A percentile compares a stretch with the other conserved stretches of the same genome.
Evolutionary conservation across 1,140 invertebrate species (phyloP).

Genomic region (Diabrotica undecimpunctata): DNA sequence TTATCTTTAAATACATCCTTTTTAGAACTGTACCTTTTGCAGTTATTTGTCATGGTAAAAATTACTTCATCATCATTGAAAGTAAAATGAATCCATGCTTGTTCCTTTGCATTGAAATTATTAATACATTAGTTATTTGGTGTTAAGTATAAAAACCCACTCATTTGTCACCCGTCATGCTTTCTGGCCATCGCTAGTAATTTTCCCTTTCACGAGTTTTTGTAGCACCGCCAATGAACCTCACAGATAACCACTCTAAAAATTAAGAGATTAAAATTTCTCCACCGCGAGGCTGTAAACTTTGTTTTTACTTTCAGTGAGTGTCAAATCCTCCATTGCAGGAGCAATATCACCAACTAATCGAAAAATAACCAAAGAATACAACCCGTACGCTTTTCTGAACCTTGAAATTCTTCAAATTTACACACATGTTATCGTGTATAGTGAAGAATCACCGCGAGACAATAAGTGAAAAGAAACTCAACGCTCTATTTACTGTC

Average conservation of each 20-base stretch:
- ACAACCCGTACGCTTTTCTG: slow-evolving; percentile 3
- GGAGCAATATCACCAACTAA: neutral
- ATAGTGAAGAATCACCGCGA: slow-evolving; percentile 11
- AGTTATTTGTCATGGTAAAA: no score
- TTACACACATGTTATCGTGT: slow-evolving; percentile 14
- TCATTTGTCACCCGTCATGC: no score
- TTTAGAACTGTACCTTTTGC: no score
- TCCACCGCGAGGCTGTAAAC: slow-evolving; percentile 31
- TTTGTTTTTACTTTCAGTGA: slow-evolving; percentile 39
- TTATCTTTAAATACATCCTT: no score
- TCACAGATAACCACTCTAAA: slow-evolving; percentile 35
- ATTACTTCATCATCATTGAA: no score
- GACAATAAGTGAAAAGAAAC: slow-evolving; percentile 35
- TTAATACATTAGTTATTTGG: no score
- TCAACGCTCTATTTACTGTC: slow-evolving; percentile 39
- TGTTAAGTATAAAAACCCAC: no score
- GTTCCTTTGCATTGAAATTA: no score
- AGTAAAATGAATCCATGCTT: no score
- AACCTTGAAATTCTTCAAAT: slow-evolving; percentile 8
- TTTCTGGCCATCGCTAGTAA: no score
- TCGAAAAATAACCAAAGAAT: neutral
- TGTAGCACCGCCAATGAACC: neutral
- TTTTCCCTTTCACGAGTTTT: neutral
- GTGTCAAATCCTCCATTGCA: slow-evolving; percentile 16
- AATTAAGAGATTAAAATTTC: slow-evolving; percentile 40